Conservation (phyloP, 2,113 vertebrate genomes). For the Nothoprocta perdicaria region DNA sequence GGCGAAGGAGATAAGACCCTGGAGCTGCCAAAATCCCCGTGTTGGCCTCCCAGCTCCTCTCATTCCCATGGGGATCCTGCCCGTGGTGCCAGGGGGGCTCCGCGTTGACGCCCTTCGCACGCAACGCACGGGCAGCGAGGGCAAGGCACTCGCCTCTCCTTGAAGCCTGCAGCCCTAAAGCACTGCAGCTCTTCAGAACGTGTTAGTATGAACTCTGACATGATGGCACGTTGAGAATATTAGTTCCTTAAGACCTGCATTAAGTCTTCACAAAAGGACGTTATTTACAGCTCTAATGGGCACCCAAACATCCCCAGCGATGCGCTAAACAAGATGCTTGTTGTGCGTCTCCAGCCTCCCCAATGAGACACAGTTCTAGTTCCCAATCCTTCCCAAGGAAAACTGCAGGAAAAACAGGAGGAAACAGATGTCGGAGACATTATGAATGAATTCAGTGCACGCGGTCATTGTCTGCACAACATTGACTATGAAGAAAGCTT, state of each 20-base stretch:
- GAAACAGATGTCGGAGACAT: slow-evolving; percentile 81
- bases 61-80: no score
- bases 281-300: not conserved
- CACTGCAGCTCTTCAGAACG: not conserved
- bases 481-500: slow-evolving; percentile 71
- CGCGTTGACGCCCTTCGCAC: not conserved
- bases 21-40: slow-evolving; percentile 49
- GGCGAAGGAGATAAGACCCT: slow-evolving; percentile 68
- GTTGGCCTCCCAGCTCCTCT: slow-evolving; percentile 62
- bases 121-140: not conserved
- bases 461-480: slow-evolving; percentile 43
- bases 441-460: slow-evolving; percentile 72
- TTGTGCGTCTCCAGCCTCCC: slow-evolving; percentile 58
- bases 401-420: slow-evolving; percentile 72
- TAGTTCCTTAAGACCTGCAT: not conserved
- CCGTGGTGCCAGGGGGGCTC: no score
- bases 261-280: not conserved
- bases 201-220: not conserved
- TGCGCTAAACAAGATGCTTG: not conserved
- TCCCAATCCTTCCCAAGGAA: slow-evolving; percentile 18
- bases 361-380: slow-evolving; percentile 27
- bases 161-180: not conserved
- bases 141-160: not conserved
- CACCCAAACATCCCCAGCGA: slow-evolving; percentile 15
- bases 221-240: not conserved